Base-by-base conservation (phyloP, 1,140 invertebrate species). In the Polyergus mexicanus region DNA sequence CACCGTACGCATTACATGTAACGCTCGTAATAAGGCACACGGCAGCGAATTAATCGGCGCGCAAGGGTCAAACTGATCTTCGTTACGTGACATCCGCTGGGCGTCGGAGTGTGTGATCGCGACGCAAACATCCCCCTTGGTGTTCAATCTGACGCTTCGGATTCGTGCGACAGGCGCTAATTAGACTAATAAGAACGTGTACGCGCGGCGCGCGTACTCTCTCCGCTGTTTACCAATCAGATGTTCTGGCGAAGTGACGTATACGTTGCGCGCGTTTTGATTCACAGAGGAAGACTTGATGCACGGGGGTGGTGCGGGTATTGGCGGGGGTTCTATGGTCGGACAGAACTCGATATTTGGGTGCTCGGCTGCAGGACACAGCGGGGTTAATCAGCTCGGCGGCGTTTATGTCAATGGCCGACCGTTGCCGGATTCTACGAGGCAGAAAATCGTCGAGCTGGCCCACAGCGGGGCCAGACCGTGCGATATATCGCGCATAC, bases 391-490 rank as follows among this genome's bases (percentile, higher is more conserved):
- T 95, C 99, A 99, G 96, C 97, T 99, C 86, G 99, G 99, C 80
- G 99, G 99, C 58, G 98, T 99, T 74, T 99, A 99, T 96, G 99
- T 99, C 85, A 99, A 99, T 95, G 99, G 99, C 32, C 96, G 99
- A 85, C 99, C 99, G 8, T 96, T 99, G 92, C 99, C 99, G 1
- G 99, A 99, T 95, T 98, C 98, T 66, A 99, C 99, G 60, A 96
- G 99, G 86, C 98, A 99, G 96, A 98, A 99, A 96, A 99, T 99
- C 92, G 99, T 99, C 86, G 99, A 99, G 95, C 95, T 99, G 93
- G 99, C 99, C 25, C 98, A 99, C 95, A 98, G 98, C 8, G 99
- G 99, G 4, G 99, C 99, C 10, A 95, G 99, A 88, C 99, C 99
- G 5, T 99, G 99, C 95, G 99, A 99, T 95, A 99, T 99, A 93